Percentiles rank a stretch among this genome's conserved stretches.
Evolutionary conservation across 2,797 vertebrate species (phyloP).

Genomic region (Chelmon rostratus): DNA sequence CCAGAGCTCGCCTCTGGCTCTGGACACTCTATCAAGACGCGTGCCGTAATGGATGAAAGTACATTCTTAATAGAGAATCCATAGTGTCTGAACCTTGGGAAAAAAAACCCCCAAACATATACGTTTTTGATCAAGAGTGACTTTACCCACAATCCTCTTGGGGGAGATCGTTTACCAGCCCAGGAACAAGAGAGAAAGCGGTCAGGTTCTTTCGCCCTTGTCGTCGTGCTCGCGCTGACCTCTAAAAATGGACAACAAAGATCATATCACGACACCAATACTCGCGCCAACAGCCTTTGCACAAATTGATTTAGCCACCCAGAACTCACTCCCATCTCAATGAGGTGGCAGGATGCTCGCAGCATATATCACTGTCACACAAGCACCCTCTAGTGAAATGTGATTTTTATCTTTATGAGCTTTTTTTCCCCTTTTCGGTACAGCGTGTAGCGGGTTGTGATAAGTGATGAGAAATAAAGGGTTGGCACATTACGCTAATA

Average conservation of each 20-base stretch:
- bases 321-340: constrained; percentile 78
- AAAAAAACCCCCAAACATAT: constrained; percentile 19
- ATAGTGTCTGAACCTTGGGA: constrained; percentile 48
- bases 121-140: constrained; percentile 51
- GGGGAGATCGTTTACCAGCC: constrained; percentile 62
- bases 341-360: constrained; percentile 77
- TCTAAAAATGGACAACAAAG: constrained; percentile 81
- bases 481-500: constrained; percentile 66
- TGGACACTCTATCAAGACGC: constrained; percentile 71
- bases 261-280: constrained; percentile 83
- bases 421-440: constrained; percentile 25
- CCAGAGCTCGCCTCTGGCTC: constrained; percentile 57
- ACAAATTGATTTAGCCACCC: constrained; percentile 85
- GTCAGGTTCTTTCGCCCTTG: constrained; percentile 74
- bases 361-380: constrained; percentile 83
- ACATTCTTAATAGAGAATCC: constrained; percentile 68
- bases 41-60: constrained; percentile 56
- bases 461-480: constrained; percentile 76
- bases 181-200: constrained; percentile 56
- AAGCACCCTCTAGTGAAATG: constrained; percentile 83
- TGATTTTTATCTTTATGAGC: constrained; percentile 85
- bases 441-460: constrained; percentile 66
- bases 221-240: constrained; percentile 72
- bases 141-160: constrained; percentile 74
- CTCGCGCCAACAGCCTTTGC: constrained; percentile 76